These are phyloP conservation scores for Amyelois transitella DNA, from an alignment of 1,140 invertebrate genomes.

Conservation along the genomic window DNA sequence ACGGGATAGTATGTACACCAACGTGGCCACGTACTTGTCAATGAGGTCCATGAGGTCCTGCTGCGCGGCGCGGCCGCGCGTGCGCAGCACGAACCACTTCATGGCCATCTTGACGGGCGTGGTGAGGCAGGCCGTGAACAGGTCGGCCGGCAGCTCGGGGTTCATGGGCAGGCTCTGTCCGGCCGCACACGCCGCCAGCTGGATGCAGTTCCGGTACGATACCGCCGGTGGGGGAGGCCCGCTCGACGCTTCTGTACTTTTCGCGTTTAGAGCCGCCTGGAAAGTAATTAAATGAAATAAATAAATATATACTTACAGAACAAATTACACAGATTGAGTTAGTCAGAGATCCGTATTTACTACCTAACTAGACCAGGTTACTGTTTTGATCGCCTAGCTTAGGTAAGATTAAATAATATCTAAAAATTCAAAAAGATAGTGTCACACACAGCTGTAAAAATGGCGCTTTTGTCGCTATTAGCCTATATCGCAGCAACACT, in stretches of 20 bases:
- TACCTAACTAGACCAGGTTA: too few species aligned
- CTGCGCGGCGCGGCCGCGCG: conserved; percentile 86
- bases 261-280: conserved; percentile 21
- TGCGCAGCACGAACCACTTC: conserved; percentile 94
- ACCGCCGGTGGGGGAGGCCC: conserved; percentile 40
- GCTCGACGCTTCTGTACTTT: conserved; percentile 16
- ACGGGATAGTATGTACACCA: too few species aligned
- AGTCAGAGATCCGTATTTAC: too few species aligned
- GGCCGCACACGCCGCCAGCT: conserved; percentile 94
- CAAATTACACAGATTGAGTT: too few species aligned
- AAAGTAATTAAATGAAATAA: not conserved
- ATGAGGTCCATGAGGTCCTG: conserved; percentile 88
- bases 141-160: conserved; percentile 97
- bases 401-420: too few species aligned
- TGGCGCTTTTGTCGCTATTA: too few species aligned
- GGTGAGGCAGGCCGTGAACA: conserved; percentile 98
- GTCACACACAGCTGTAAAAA: too few species aligned
- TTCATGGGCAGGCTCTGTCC: conserved; percentile 97
- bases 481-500: too few species aligned
- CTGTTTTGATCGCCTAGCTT: too few species aligned
- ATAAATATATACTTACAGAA: too few species aligned
- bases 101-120: conserved; percentile 98
- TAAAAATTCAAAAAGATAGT: too few species aligned
- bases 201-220: conserved; percentile 93
- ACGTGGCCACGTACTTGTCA: conserved; percentile 83